A percentile compares a stretch with the other conserved stretches of the same genome.
These are phyloP conservation scores for Periplaneta americana DNA, from an alignment of 1,140 invertebrate species.

Conservation along the genomic window DNA sequence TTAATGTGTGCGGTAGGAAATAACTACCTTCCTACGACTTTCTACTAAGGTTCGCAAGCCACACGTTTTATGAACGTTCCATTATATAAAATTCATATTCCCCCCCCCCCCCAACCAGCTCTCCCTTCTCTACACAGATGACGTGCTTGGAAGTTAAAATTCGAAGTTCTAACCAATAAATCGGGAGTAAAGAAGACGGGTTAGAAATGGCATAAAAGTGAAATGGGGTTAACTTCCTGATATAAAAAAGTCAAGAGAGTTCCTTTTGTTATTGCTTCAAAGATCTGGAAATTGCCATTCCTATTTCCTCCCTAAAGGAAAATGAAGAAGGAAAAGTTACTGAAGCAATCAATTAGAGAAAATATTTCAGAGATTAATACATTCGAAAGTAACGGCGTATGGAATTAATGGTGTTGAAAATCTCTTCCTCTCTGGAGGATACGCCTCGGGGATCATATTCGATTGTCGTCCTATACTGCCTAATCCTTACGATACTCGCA, in stretches of 20 bases:
- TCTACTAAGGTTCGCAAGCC: too few species aligned
- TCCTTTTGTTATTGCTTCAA: background rate
- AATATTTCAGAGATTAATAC: slow-evolving; percentile 18
- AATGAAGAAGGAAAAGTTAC: slow-evolving; percentile 1
- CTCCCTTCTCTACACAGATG: background rate
- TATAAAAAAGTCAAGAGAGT: background rate
- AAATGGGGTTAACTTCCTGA: slow-evolving; percentile 10
- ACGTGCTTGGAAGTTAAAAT: background rate
- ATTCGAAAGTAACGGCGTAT: slow-evolving; percentile 9
- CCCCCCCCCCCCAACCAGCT: background rate
- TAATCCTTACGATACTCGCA: too few species aligned
- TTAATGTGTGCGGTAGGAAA: background rate
- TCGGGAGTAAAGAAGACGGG: background rate
- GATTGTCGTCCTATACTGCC: background rate
- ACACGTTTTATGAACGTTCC: background rate
- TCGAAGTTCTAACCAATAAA: background rate
- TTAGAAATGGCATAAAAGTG: background rate
- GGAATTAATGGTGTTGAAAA: slow-evolving; percentile 16
- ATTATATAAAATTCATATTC: background rate
- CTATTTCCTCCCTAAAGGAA: background rate
- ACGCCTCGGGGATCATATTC: background rate
- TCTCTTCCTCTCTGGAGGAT: background rate
- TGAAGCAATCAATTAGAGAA: slow-evolving; percentile 13
- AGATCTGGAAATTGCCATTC: background rate
- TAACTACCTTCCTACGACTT: background rate